Base-by-base conservation (phyloP, 2,888 invertebrate genomes). In the Tubulanus polymorphus region DNA sequence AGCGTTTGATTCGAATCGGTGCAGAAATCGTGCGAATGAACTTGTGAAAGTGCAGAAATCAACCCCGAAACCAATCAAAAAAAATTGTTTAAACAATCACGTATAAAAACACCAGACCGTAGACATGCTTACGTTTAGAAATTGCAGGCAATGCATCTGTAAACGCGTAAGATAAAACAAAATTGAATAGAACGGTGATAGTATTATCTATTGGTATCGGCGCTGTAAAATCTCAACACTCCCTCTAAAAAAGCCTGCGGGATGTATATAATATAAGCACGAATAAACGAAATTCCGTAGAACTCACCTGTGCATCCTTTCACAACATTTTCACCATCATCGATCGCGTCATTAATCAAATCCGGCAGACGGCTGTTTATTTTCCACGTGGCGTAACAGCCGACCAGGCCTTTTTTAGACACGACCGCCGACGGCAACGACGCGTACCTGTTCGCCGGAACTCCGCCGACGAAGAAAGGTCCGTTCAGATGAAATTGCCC, bases 341-440 rank as follows among this genome's bases (percentile, higher is more conserved):
- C 48, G 54, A 59, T 37, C 2, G 57, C 52, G n/a, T 64, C 59
- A 27, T 59, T 54, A 3, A 62, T 41, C n/a, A 76, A 60, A 53
- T 74, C 65, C 2, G 67, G 67, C 6, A 67, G 61, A 8, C 59
- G 58, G 1, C 70, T 69, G 37, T 72, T 69, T 46, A 76, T 62
- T 48, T 70, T 64, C 23, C 75, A 48, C 15, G 73, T 70, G 1
- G 76, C 74, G 37, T 76, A 30, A 54, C 78, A 78, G 3, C 78
- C 78, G 26, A 68, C 61, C 61, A 72, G 76, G 6, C 78, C 75
- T 25, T 65, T 63, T n/a, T 63, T 59, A 0, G 75, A 74, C n/a
- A 49, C 60, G 8, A 72, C 57, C 6, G 57, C 50, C 2, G 55
- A 54, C 20, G 62, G 58, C 46, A 51, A 20, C 18, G 48, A 29